Percentiles rank a stretch among this genome's conserved stretches.
Conservation (phyloP, 2,797 vertebrate species). For the Gorsachius magnificus region DNA sequence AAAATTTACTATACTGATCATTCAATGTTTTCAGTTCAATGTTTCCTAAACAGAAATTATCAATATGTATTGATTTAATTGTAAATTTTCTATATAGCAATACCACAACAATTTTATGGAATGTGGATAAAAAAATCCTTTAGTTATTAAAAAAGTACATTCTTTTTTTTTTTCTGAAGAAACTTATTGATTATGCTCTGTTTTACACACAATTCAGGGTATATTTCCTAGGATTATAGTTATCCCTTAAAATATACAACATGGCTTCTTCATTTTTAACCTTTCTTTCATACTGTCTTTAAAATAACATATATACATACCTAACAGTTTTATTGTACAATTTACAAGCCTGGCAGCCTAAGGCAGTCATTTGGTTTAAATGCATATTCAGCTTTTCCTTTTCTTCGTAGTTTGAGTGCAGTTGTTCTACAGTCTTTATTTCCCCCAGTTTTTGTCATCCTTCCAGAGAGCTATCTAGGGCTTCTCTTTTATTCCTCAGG, state of each 20-base stretch:
- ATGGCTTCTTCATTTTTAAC: background rate
- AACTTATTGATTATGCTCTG: background rate
- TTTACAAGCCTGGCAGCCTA: background rate
- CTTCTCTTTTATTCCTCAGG: background rate
- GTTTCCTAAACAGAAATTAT: background rate
- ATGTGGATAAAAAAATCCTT: background rate
- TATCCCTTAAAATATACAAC: background rate
- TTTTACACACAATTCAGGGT: background rate
- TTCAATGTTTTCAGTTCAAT: background rate
- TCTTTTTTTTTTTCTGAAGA: background rate
- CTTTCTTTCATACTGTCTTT: background rate
- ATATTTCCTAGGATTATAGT: background rate
- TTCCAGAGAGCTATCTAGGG: background rate
- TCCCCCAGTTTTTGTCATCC: background rate
- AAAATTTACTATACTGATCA: background rate
- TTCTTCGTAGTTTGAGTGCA: background rate
- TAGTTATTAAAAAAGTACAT: background rate
- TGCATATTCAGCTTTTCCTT: background rate
- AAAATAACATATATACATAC: background rate
- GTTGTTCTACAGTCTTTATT: background rate
- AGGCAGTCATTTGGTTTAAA: background rate
- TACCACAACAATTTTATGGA: background rate
- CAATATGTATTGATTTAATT: background rate
- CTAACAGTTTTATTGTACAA: background rate
- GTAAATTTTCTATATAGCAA: background rate